Evolutionary conservation across 2,113 vertebrate species (phyloP).

Genomic region (Chrysochloris asiatica): DNA sequence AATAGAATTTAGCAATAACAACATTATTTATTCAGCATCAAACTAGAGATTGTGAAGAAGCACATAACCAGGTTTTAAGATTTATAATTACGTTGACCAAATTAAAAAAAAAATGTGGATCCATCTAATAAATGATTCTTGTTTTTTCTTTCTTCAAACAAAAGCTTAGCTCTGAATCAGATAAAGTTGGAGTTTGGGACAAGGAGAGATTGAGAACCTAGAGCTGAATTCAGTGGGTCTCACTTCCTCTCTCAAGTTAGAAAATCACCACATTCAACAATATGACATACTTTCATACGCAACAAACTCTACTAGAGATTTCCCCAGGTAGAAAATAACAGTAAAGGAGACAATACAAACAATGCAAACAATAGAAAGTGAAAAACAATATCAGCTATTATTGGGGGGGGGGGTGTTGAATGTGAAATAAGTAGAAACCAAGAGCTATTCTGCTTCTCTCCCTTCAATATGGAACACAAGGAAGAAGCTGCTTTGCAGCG

Average conservation of each 20-base stretch:
- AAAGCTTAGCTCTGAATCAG: not conserved
- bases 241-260: not conserved
- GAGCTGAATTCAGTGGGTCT: not conserved
- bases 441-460: not conserved
- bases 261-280: not conserved
- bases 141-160: not conserved
- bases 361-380: not conserved
- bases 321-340: not conserved
- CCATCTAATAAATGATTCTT: not conserved
- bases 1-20: too few species aligned
- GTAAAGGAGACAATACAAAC: not conserved
- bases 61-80: not conserved
- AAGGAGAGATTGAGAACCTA: not conserved
- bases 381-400: not conserved
- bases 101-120: not conserved
- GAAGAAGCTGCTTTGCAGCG: not conserved
- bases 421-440: not conserved
- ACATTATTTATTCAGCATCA: slow-evolving; percentile 17
- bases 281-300: not conserved
- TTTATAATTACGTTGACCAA: not conserved
- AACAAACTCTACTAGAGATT: not conserved
- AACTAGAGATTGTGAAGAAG: not conserved
- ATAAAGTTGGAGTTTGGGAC: not conserved
- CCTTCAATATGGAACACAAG: not conserved
- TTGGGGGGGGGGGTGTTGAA: not conserved